Base-by-base conservation (phyloP, 2,797 vertebrate species). In the Alca torda region DNA sequence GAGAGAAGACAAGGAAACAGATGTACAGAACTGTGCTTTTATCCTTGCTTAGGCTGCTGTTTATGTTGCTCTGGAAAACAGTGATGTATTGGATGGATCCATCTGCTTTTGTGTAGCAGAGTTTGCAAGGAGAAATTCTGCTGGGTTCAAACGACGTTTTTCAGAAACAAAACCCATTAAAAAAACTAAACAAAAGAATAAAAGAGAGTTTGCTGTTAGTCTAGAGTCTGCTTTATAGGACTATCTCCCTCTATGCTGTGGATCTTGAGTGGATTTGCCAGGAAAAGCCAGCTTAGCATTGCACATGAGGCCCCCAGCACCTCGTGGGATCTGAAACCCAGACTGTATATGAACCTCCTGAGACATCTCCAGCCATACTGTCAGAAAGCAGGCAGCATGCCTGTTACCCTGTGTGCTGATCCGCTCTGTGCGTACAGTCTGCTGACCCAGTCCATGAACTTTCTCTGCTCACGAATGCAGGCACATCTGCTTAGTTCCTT, bases 371-470 rank as follows among this genome's bases (percentile, higher is more conserved):
- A 63, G 18, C 28, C 6, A 2, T 11, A 0, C 53, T 33, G n/a
- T 15, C 35, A 41, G 79, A 28, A 14, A 24, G 51, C 51, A 59
- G 48, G 45, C 35, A 50, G 64, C 45, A 17, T 45, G 60, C 54
- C 64, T 59, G 13, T 65, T 61, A 25, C 65, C 11, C 56, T 43
- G 37, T 7, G 50, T 10, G 61, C 54, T 73, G 57, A 41, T 82
- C 77, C 51, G 21, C 65, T 68, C 56, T 18, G 56, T 23, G 61
- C 2, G 1, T 45, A 4, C 56, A 39, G 41, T 13, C 87, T 86
- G 63, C 80, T 97, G 84, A 82, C 73, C 56, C 59, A 39, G 54
- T 21, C 90, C 18, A 3, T 59, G 79, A 87, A 60, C 78, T 89
- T 61, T 24, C 53, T 50, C 54, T 50, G 69, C 81, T 87, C 33